Evolutionary conservation across 2,797 vertebrate species (phyloP), one percentile per base, ranked within the genome.

Genomic region (Schizopygopsis malacanthus): DNA sequence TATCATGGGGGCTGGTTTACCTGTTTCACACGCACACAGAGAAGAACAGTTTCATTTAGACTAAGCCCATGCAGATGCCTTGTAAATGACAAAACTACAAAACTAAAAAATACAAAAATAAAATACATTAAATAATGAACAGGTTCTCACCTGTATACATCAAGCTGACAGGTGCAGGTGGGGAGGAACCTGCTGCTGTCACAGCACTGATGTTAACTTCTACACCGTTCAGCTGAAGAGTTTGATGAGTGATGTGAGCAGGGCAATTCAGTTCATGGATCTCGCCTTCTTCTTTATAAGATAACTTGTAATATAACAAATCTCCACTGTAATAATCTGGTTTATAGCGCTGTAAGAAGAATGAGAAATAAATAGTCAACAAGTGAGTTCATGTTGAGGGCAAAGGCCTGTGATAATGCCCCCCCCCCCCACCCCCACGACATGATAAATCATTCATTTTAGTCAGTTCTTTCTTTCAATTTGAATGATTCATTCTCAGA

Each of bases 151-250:
- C 93, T 93, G 94, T 91, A 18, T n/a, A 22, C 25, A 0, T 6
- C 6, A 97, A 88, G 10, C 90, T 81, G 39, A 97, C 89, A 9
- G 43, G 37, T n/a, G 95, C 92, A 0, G 94, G 92, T 18, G 94
- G 93, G 77, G 97, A 97, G 1, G 33, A 80, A 4, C 97, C 97
- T 15, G 91, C 92, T 71, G 90, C 90, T 69, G 96, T 97, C 88
- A 95, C 92, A 3, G 93, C 95, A 0, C 91, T 94, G 89, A 97
- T 20, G 0, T 69, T 93, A 43, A 97, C 84, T 1, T 61, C 4
- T 8, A 1, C 88, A 63, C 94, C 61, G 2, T 95, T 92, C 43
- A 95, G 88, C 65, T 67, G 83, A 11, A 94, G 8, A 0, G 43
- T 56, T 91, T 92, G 94, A 4, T 33, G 85, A 0, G 77, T 90